These are phyloP conservation scores for Clytia hemisphaerica DNA, from an alignment of 30 jellyfish, hydroid and myxozoan species.

Conservation along the genomic window DNA sequence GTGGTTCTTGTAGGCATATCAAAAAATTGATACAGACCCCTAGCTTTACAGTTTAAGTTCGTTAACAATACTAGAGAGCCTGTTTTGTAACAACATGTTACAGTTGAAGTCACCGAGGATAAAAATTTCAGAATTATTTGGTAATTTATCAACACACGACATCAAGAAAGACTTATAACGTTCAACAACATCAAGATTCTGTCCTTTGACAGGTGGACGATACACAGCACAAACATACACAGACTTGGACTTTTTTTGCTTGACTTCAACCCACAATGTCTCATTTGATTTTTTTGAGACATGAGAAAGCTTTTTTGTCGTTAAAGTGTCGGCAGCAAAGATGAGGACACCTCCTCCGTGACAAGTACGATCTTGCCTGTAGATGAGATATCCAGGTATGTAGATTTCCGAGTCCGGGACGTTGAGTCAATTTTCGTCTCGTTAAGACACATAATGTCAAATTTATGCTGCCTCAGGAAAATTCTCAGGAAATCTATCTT, in stretches of 20 bases:
- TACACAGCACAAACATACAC: too few relatives aligned
- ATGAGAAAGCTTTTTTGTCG: not conserved
- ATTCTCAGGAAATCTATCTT: not conserved
- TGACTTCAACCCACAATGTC: constrained; percentile 19
- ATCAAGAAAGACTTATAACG: too few relatives aligned
- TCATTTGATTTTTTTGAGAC: not conserved
- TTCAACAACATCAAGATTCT: too few relatives aligned
- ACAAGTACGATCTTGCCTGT: constrained; percentile 1
- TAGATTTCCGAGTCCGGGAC: constrained; percentile 9
- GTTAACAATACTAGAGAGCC: constrained; percentile 2
- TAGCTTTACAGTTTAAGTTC: not conserved
- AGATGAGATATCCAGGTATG: constrained; percentile 9
- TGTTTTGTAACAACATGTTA: constrained; percentile 4
- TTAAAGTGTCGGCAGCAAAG: not conserved
- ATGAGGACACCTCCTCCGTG: constrained; percentile 14
- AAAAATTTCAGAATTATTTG: too few relatives aligned
- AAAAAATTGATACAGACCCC: constrained; percentile 1
- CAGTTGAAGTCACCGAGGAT: too few relatives aligned
- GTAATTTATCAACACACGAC: not conserved
- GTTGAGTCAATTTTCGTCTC: constrained; percentile 18
- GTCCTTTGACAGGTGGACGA: too few relatives aligned
- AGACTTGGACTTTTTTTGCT: constrained; percentile 14
- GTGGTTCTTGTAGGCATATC: constrained; percentile 11
- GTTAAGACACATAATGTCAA: constrained; percentile 23
- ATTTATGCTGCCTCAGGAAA: not conserved